Base-by-base conservation (phyloP, 2,888 invertebrate genomes). In the Thecophora atra region DNA sequence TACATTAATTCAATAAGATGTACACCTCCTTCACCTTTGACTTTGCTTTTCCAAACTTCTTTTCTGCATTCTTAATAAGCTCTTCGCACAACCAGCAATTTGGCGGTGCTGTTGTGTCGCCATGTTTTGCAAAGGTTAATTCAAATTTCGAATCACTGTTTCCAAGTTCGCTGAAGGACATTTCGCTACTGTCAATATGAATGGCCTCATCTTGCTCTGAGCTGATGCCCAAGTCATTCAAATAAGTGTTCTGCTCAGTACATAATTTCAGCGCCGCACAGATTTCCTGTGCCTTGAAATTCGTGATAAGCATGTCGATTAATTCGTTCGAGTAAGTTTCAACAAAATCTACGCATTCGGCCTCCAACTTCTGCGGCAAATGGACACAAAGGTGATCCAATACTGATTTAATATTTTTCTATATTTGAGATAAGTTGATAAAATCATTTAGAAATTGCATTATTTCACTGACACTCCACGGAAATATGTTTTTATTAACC, bases 191-290 rank as follows among this genome's bases (percentile, higher is more conserved):
- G 54, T 73, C 47, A 63, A 72, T 72, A 56, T 74, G 75, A 8
- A 70, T 71, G 11, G 73, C 72, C 54, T 75, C 74, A 17, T 52
- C 47, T 47, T 73, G 73, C 67, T 76, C 74, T 15, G 80, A 71
- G 24, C 75, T 78, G 52, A 84, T 79, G 13, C 79, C 79, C 77
- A 82, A 69, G 69, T 85, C 83, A 0, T 77, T 76, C 58, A 85
- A 76, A 85, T 81, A 37, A 83, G 89, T 82, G 81, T 86, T 79
- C 66, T 87, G 81, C 78, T 89, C 88, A 60, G 89, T 86, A 82
- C 96, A 96, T 15, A 95, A 87, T 80, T 93, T 91, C 72, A 96
- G 85, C 79, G 90, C 92, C 0, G 91, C 91, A 81, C 96, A 96
- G 54, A 95, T 90, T 87, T 95, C 92, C 78, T 91, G 88, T 0